Conservation (phyloP, 2,113 vertebrate genomes). For the Erythrolamprus reginae region DNA sequence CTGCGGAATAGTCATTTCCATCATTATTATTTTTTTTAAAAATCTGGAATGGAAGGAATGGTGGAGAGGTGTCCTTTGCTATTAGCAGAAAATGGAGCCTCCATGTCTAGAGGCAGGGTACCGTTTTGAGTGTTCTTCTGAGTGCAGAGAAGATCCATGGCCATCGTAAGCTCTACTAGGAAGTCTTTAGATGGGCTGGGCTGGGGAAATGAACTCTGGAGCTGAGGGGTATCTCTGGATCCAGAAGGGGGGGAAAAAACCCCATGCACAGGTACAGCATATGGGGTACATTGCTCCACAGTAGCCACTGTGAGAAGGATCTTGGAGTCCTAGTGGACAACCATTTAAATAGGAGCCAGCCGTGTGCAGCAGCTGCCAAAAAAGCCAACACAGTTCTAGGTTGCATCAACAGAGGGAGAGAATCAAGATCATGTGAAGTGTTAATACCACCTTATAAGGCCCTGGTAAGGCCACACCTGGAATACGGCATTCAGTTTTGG, state of each 20-base stretch:
- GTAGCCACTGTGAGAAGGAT: not conserved
- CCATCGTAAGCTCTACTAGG: not conserved
- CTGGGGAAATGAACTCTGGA: not conserved
- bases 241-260: not conserved
- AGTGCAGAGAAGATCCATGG: no score
- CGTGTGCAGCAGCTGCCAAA: not conserved
- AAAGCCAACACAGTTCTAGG: not conserved
- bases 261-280: not conserved
- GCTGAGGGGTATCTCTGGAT: no score
- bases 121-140: not conserved
- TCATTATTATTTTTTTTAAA: not conserved
- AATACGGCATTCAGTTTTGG: not conserved
- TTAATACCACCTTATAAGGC: not conserved
- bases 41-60: no score
- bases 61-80: not conserved
- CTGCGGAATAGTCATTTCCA: not conserved
- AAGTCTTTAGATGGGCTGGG: not conserved
- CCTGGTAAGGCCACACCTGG: not conserved
- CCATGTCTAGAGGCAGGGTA: not conserved
- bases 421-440: not conserved
- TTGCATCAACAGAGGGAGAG: not conserved
- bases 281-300: no score
- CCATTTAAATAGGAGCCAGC: not conserved
- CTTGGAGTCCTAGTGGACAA: not conserved
- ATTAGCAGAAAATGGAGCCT: not conserved